These are phyloP conservation scores for Leuciscus waleckii DNA, from an alignment of 2,797 vertebrate genomes.

Conservation along the genomic window DNA sequence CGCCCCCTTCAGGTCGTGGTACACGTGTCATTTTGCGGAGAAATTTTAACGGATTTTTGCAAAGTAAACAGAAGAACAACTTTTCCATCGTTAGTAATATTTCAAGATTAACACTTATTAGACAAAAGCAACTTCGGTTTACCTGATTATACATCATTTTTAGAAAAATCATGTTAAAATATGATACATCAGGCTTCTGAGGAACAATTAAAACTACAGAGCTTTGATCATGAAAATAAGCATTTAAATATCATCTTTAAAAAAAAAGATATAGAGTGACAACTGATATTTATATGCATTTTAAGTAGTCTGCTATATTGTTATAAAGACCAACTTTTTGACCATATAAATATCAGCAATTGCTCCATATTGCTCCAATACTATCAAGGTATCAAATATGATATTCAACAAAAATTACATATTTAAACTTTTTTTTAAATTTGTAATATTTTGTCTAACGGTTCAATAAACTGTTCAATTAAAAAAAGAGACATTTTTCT, in stretches of 20 bases:
- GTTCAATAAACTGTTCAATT: not conserved
- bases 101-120: not conserved
- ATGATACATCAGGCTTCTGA: not conserved
- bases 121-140: not conserved
- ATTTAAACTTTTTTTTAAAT: no score
- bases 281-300: not conserved
- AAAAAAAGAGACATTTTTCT: no score
- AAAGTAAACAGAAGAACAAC: not conserved
- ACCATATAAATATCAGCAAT: not conserved
- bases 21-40: not conserved
- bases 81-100: not conserved
- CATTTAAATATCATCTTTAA: not conserved
- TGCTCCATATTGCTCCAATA: not conserved
- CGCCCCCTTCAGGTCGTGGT: not conserved
- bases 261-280: not conserved
- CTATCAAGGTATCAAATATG: not conserved
- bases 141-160: not conserved
- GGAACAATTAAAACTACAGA: not conserved
- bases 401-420: not conserved
- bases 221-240: not conserved
- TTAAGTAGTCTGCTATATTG: not conserved
- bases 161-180: not conserved
- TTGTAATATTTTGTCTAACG: not conserved
- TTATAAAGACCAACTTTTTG: not conserved
- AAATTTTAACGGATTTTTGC: not conserved